Evolutionary conservation across 1,140 invertebrate genomes (phyloP), one percentile per base, ranked within the genome.

Genomic region (Scaptomyza graminum): DNA sequence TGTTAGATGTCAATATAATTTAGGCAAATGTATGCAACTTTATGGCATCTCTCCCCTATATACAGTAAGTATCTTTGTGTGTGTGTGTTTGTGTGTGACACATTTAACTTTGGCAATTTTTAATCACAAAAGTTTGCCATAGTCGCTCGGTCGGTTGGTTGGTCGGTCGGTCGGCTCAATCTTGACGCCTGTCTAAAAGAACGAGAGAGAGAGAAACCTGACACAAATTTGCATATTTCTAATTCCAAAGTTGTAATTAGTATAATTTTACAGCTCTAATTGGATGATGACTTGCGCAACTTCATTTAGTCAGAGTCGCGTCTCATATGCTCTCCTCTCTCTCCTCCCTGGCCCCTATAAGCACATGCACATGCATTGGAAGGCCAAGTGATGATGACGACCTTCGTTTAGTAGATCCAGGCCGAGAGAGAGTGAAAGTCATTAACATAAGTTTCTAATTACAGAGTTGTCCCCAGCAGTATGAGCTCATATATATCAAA

Each of bases 241-340:
- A 88, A 88, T 88, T 88, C 81, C 83, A 88, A 88, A 88, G 83
- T 88, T 88, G 83, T 88, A 88, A 88, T 88, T 88, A 88, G 83
- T 88, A 88, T 88, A 88, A 88, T 88, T 88, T 88, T 88, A 87
- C 76, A 83, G 79, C 71, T 88, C 68, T 88, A 88, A 88, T 88
- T 88, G 83, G 79, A 87, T 88, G 83, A 82, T 87, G 82, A 88
- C 82, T 85, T 84, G 82, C 64, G 64, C 66, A 79, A 76, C 83
- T 82, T 79, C 83, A 72, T 87, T 79, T 69, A 61, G 83, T 65
- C 52, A 56, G 72, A 56, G 72, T 18, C n/a, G 39, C 51, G 9
- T 25, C 25, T 37, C 76, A 69, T 74, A 80, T 55, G 18, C 34
- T n/a, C 31, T 9, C 9, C 31, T 9, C 5, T 28, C 28, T 0